Percentiles rank a stretch among this genome's conserved stretches.
Conservation (phyloP, 2,113 vertebrate species). For the Ammodytes marinus region DNA sequence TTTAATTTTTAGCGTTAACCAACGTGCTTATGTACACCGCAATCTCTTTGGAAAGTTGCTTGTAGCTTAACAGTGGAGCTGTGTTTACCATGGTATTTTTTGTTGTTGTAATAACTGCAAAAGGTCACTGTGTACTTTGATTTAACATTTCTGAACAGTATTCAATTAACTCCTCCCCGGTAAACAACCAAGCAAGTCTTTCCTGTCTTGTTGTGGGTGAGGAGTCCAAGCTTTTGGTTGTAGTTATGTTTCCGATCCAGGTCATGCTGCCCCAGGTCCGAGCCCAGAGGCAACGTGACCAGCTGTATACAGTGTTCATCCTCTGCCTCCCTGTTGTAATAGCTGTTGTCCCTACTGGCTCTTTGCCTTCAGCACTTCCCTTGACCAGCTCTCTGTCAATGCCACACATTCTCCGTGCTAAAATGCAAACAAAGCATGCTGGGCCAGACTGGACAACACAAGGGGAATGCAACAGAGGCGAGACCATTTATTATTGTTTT, state of each 20-base stretch:
- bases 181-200: slow-evolving; percentile 48
- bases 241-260: slow-evolving; percentile 68
- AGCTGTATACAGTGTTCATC: slow-evolving; percentile 65
- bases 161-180: slow-evolving; percentile 29
- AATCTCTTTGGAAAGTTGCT: too few relatives aligned
- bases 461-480: slow-evolving; percentile 8
- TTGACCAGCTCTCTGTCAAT: slow-evolving; percentile 60
- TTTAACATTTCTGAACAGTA: slow-evolving; percentile 38
- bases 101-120: background rate
- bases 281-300: slow-evolving; percentile 72
- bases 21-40: too few relatives aligned
- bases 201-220: slow-evolving; percentile 62
- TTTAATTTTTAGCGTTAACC: too few relatives aligned
- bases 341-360: slow-evolving; percentile 77
- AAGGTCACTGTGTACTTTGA: slow-evolving; percentile 34
- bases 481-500: slow-evolving; percentile 14
- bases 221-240: slow-evolving; percentile 66
- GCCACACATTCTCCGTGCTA: slow-evolving; percentile 67
- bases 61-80: background rate
- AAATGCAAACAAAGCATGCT: slow-evolving; percentile 75
- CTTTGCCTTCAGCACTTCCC: slow-evolving; percentile 71
- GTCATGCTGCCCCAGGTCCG: slow-evolving; percentile 76
- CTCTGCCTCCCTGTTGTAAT: slow-evolving; percentile 76
- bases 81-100: background rate
- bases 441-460: slow-evolving; percentile 24